Conservation (phyloP, 1,140 invertebrate species). For the Diorhabda sublineata region DNA sequence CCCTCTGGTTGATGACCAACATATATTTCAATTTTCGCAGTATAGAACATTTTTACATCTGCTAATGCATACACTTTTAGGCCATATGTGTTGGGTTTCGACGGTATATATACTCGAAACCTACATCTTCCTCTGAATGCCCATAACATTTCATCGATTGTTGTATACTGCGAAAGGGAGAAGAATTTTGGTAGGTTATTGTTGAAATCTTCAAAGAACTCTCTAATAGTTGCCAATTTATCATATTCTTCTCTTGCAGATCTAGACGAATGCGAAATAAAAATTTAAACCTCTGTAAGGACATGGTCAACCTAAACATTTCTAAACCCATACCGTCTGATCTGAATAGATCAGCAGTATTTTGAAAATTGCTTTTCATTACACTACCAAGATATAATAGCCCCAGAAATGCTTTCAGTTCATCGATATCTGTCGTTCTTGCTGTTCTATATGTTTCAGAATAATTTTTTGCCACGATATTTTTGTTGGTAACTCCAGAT, state of each 20-base stretch:
- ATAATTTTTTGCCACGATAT: conserved; percentile 1
- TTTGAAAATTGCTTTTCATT: too few species aligned
- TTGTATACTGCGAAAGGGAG: conserved; percentile 18
- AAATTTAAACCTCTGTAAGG: conserved; percentile 5
- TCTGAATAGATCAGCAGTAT: too few species aligned
- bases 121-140: conserved; percentile 4
- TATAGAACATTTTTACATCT: too few species aligned
- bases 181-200: conserved; percentile 14
- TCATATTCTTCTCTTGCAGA: conserved; percentile 7
- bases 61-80: too few species aligned
- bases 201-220: conserved; percentile 19
- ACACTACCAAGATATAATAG: conserved; percentile 4
- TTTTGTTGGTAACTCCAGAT: too few species aligned
- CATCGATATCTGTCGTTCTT: conserved; percentile 10
- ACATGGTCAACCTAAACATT: conserved; percentile 18
- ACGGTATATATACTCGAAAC: too few species aligned
- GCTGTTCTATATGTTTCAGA: conserved; percentile 6
- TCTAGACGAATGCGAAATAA: background rate
- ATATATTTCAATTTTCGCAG: too few species aligned
- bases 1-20: too few species aligned
- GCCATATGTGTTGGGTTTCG: too few species aligned
- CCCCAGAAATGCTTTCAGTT: background rate
- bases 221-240: conserved; percentile 13
- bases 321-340: background rate
- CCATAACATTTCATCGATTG: conserved; percentile 17